Evolutionary conservation across 2,888 invertebrate species (phyloP).

Genomic region (Frankliniella fusca): DNA sequence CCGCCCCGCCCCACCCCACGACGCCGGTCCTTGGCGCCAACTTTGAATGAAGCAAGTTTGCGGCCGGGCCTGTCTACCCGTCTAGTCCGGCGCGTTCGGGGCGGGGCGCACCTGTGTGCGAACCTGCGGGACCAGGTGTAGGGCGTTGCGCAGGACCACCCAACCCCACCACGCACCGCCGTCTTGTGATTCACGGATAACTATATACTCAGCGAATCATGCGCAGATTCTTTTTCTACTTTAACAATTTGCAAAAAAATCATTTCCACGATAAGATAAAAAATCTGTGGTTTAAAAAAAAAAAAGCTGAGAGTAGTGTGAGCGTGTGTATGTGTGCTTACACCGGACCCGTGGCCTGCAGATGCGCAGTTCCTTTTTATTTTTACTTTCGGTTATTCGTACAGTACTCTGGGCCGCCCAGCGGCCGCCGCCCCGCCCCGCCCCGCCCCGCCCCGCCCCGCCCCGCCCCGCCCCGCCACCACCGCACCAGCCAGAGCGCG

Average conservation of each 20-base stretch:
- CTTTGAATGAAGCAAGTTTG: slow-evolving; percentile 20
- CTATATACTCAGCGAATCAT: too few relatives aligned
- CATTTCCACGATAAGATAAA: too few relatives aligned
- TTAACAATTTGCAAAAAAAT: too few relatives aligned
- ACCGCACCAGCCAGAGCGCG: background rate
- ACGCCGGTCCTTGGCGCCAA: background rate
- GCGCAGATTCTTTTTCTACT: too few relatives aligned
- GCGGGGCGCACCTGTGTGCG: background rate
- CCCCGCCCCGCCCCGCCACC: background rate
- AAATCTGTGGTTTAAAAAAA: too few relatives aligned
- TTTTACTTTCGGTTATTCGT: slow-evolving; percentile 25
- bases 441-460: background rate
- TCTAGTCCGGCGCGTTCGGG: too few relatives aligned
- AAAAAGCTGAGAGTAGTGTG: too few relatives aligned
- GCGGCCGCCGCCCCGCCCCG: background rate
- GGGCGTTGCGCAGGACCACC: too few relatives aligned
- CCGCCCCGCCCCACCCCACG: background rate
- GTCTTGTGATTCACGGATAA: too few relatives aligned
- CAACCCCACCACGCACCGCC: too few relatives aligned
- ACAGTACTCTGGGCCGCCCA: background rate
- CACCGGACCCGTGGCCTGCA: too few relatives aligned
- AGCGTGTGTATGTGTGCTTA: too few relatives aligned
- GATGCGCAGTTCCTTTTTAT: slow-evolving; percentile 7
- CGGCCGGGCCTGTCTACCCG: background rate
- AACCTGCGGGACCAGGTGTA: background rate